A percentile compares a stretch with the other conserved stretches of the same genome.
Evolutionary conservation across 53 echinoderm and acorn worm species (phyloP).

Genomic region (Glandiceps talaboti): DNA sequence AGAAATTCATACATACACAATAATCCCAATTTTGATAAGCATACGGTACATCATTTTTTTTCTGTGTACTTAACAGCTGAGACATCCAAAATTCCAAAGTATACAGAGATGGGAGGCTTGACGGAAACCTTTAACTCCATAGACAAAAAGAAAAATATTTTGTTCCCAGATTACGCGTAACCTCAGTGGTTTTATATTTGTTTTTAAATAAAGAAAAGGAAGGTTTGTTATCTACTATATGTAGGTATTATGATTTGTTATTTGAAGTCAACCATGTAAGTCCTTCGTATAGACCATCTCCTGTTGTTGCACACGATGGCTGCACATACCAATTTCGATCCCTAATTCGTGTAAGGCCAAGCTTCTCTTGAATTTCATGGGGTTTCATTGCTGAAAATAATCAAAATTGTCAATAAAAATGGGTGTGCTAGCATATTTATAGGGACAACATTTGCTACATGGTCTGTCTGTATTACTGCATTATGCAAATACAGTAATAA

Average conservation of each 20-base stretch:
- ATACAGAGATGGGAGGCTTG: too few species aligned
- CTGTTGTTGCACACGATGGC: conserved; percentile 95
- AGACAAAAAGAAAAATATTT: too few species aligned
- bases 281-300: conserved; percentile 85
- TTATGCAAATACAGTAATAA: too few species aligned
- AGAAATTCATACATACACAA: neutral
- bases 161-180: neutral
- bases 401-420: too few species aligned
- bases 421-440: too few species aligned
- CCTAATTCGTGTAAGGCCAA: conserved; percentile 80
- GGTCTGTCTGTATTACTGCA: too few species aligned
- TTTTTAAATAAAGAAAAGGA: neutral
- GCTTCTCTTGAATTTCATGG: conserved; percentile 89
- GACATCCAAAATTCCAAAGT: neutral
- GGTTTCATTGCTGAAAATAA: conserved; percentile 81
- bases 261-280: conserved; percentile 87
- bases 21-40: too few species aligned
- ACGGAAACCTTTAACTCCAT: too few species aligned
- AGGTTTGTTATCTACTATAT: neutral
- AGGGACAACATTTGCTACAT: too few species aligned
- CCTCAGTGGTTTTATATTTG: neutral
- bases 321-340: conserved; percentile 99
- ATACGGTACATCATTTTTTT: neutral
- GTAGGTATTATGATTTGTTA: conserved; percentile 70
- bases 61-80: neutral